Evolutionary conservation across 37 sponge, comb jelly and placozoan genomes (phyloP).

Genomic region (Beroe ovata): DNA sequence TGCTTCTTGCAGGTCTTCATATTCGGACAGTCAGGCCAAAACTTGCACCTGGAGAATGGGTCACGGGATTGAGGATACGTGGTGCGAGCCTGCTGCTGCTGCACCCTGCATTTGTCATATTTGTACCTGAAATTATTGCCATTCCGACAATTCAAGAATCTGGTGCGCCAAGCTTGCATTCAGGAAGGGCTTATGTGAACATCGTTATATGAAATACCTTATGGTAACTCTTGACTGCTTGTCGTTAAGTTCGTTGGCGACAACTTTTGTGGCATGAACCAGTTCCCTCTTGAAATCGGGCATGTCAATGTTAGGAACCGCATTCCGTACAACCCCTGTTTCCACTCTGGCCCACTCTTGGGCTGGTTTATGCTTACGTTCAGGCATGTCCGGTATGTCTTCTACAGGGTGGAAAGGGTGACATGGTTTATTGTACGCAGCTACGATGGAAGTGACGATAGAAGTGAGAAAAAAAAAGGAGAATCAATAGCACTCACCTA

Average conservation of each 20-base stretch:
- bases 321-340: constrained; percentile 3
- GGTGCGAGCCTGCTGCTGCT: background rate
- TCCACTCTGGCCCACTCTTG: constrained; percentile 36
- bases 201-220: no score
- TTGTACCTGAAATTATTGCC: constrained; percentile 59
- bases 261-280: constrained; percentile 42
- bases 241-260: constrained; percentile 42
- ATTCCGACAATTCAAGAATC: constrained; percentile 1
- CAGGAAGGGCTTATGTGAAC: no score
- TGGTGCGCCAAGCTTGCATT: no score
- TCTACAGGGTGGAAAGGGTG: background rate
- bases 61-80: background rate
- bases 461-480: no score
- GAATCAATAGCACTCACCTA: background rate
- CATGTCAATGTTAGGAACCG: constrained; percentile 39
- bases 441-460: no score
- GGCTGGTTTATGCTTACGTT: background rate
- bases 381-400: constrained; percentile 40
- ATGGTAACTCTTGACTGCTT: constrained; percentile 32
- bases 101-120: constrained; percentile 38
- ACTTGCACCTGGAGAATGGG: constrained; percentile 13
- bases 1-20: constrained; percentile 30
- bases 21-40: constrained; percentile 55
- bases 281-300: constrained; percentile 45
- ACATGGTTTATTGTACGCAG: no score